Evolutionary conservation across 2,797 vertebrate genomes (phyloP).

Genomic region (Pteropus rufus): DNA sequence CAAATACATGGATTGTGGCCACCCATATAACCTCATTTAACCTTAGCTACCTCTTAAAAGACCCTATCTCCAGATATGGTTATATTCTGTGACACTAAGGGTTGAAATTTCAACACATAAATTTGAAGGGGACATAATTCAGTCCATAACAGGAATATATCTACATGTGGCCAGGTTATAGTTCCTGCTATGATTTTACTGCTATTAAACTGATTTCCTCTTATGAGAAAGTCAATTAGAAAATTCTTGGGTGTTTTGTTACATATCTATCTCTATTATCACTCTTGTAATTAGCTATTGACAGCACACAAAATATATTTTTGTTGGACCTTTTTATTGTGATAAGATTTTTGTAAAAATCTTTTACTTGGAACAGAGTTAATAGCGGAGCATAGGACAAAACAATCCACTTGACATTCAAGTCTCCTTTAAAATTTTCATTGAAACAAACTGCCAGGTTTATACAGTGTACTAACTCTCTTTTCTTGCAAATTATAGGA

Average conservation of each 20-base stretch:
- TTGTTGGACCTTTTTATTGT: not conserved
- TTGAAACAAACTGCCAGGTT: not conserved
- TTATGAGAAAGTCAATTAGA: not conserved
- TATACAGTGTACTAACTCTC: not conserved
- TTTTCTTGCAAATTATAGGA: not conserved
- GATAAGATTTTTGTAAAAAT: not conserved
- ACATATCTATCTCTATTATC: not conserved
- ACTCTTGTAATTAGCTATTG: not conserved
- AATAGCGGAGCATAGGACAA: not conserved
- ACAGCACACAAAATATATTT: not conserved
- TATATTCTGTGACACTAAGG: not conserved
- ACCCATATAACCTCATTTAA: not conserved
- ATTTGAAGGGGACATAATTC: not conserved
- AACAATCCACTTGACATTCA: not conserved
- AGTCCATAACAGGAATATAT: not conserved
- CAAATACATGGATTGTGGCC: not conserved
- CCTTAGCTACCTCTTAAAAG: not conserved
- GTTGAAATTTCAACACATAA: not conserved
- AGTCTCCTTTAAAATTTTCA: not conserved
- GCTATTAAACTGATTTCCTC: not conserved
- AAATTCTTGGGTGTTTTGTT: not conserved
- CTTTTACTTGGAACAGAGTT: not conserved
- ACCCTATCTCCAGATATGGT: not conserved
- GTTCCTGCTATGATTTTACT: not conserved
- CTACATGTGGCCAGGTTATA: not conserved